Base-by-base conservation (phyloP, 2,113 vertebrate genomes). In the Paracanthobrama guichenoti region DNA sequence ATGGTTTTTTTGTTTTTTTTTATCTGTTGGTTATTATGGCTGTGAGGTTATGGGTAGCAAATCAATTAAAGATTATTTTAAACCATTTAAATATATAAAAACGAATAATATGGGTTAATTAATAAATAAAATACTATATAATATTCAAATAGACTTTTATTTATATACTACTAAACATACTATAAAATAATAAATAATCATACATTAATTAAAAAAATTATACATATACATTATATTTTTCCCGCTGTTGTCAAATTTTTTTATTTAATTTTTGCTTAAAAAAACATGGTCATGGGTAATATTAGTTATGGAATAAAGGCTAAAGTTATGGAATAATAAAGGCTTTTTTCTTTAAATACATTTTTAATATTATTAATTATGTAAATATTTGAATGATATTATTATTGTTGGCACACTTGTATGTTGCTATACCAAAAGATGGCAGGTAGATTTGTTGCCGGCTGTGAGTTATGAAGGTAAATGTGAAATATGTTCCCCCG, bases 381-480 rank as follows among this genome's bases (percentile, higher is more conserved):
- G 20, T 42, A 44, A 44, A 72, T 46, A 72, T 72, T 24, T 24
- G 1, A 72, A 44, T 46, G 12, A 3, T 46, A 31, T 42, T 55
- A 28, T 75, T 75, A 55, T 55, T 22, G 26, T 53, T 76, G 73
- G 73, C 73, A 12, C 48, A 20, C 18, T 12, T 53, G 48, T 39
- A 39, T 39, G 6, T 53, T 76, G 42, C 69, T 46, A 73, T 46
- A 73, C 73, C 73, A 35, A 20, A 53, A 22, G 46, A 76, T 76
- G 26, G 48, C 26, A 55, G 73, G 48, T 10, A 55, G 26, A 76
- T 76, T 55, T 53, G 73, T 76, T 31, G 73, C 26, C 9, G 8
- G 55, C 48, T 76, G 26, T 55, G 48, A 76, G 48, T 76, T 76
- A 76, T 76, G 73, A 76, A 28, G 48, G 73, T 28, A 73, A 55